Conservation (phyloP, 2,888 invertebrate genomes). For the Boloria euphrosyne region DNA sequence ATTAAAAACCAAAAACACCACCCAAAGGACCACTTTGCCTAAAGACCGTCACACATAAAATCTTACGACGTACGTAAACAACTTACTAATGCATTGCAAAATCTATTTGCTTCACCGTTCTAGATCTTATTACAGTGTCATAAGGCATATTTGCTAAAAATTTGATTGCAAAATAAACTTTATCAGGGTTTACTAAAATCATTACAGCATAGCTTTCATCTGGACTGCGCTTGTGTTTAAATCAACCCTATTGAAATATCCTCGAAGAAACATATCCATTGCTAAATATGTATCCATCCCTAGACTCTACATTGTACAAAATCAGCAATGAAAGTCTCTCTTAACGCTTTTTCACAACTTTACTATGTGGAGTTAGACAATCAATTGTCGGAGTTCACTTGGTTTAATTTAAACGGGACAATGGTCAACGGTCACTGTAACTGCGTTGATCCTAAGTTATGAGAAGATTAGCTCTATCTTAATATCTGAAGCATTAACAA, state of each 20-base stretch:
- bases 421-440: conserved; percentile 75
- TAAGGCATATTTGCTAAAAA: conserved; percentile 35
- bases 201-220: conserved; percentile 45
- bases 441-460: conserved; percentile 79
- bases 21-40: conserved; percentile 78
- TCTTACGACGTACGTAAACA: conserved; percentile 72
- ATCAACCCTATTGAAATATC: not conserved
- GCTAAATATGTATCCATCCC: conserved; percentile 4
- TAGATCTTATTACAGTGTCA: conserved; percentile 35
- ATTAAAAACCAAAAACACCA: conserved; percentile 73
- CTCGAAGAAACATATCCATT: conserved; percentile 34
- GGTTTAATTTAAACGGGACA: conserved; percentile 81
- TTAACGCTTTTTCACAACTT: not conserved
- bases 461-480: conserved; percentile 80
- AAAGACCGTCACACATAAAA: conserved; percentile 75
- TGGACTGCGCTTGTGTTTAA: conserved; percentile 29
- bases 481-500: conserved; percentile 71
- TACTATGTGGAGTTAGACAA: conserved; percentile 58
- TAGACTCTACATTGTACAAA: not conserved
- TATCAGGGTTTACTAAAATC: conserved; percentile 48
- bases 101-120: conserved; percentile 33
- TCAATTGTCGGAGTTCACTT: conserved; percentile 63
- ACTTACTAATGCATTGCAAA: conserved; percentile 32
- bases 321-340: conserved; percentile 36
- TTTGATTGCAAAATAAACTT: conserved; percentile 40